Base-by-base conservation (phyloP, 1,140 invertebrate genomes). In the Medauroidea extradentata region DNA sequence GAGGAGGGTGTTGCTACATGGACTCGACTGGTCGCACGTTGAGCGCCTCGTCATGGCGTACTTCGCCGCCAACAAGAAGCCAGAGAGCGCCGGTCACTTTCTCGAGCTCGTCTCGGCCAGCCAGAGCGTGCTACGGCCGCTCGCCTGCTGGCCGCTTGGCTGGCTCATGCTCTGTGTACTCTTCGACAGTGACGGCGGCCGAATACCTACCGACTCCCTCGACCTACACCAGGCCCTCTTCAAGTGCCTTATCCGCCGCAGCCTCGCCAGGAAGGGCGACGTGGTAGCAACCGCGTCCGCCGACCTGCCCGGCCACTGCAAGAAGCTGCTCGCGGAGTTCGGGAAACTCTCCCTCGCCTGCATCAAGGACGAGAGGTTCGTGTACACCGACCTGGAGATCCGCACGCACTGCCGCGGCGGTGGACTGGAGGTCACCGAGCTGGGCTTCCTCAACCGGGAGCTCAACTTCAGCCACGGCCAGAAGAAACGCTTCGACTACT, bases 21-120 rank as follows among this genome's bases (percentile, higher is more conserved):
- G 81, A 0, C 71, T 82, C 25, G 78, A 79, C 58, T 79, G 78
- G 77, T 63, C 71, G 0, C 77, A 81, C 62, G 78, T 81, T n/a
- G 75, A 78, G 52, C 69, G 72, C 19, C 72, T 80, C 3, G 73
- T 76, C 29, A 69, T 70, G 14, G 72, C 76, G 11, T 81, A 78
- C 59, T 81, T 81, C 65, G 74, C 73, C n/a, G 72, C 74, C 53
- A 71, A 76, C 48, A 71, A 74, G 55, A 71, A 70, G 55, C 71
- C 70, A 24, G 76, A 69, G 60, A 69, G 63, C 42, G 57, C 58
- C 41, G 49, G 63, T 52, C 52, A 61, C 39, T 56, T 67, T 38
- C 49, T 67, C 43, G 66, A 67, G 16, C 50, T 52, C 4, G 62
- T 64, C 11, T 38, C 43, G 59, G 66, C 11, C 57, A 73, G 53